Conservation (phyloP, 2,113 vertebrate species). For the Alligator mississippiensis region DNA sequence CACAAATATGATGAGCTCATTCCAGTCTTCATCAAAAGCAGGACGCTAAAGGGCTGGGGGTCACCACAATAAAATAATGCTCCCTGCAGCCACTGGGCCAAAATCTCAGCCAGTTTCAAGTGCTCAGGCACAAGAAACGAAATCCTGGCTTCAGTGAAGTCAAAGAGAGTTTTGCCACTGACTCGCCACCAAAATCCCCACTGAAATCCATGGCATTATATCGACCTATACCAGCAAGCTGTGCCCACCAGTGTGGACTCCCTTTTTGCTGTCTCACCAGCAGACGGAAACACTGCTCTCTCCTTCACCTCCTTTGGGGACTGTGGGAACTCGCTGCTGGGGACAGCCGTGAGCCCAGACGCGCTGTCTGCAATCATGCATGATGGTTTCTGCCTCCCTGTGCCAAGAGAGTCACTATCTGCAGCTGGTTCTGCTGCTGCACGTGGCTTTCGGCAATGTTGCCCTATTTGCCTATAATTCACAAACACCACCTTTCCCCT, state of each 20-base stretch:
- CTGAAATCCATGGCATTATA: not conserved
- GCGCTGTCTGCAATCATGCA: not conserved
- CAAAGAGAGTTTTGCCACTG: not conserved
- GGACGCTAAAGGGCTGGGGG: not conserved
- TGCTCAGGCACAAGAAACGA: accelerated
- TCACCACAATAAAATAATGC: not conserved
- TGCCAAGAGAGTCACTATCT: not conserved
- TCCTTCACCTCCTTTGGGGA: accelerated
- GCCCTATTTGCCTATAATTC: constrained; percentile 4
- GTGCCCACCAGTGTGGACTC: not conserved
- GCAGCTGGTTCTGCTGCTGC: not conserved
- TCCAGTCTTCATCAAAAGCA: not conserved
- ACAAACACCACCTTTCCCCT: not conserved
- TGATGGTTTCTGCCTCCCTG: not conserved
- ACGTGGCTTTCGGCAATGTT: constrained; percentile 16
- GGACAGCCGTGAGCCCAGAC: not conserved
- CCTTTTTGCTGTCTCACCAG: not conserved
- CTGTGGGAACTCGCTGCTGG: not conserved
- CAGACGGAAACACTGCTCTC: not conserved
- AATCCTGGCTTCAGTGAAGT: not conserved
- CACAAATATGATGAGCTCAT: not conserved
- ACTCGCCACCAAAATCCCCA: not conserved
- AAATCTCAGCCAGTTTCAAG: not conserved
- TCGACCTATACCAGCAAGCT: not conserved
- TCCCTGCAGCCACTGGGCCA: accelerated